Evolutionary conservation across 2,888 invertebrate species (phyloP).

Genomic region (Aromia moschata): DNA sequence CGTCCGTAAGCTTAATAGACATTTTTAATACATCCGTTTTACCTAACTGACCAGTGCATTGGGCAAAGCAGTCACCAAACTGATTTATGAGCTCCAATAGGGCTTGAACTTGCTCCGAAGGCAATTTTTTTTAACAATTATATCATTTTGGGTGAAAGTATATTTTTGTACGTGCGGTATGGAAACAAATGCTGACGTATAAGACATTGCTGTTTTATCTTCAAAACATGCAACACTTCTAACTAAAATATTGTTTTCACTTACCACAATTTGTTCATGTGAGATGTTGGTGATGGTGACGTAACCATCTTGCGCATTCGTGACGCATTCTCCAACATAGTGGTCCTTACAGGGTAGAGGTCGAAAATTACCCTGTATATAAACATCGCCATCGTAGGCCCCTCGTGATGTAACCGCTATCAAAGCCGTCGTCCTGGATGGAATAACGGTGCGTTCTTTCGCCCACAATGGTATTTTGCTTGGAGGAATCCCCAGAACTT

Average conservation of each 20-base stretch:
- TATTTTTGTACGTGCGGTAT: neutral
- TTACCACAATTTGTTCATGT: neutral
- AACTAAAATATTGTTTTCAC: neutral
- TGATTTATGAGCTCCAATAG: neutral
- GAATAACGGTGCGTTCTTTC: neutral
- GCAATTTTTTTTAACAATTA: neutral
- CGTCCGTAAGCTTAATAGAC: neutral
- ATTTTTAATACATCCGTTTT: neutral
- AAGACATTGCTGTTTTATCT: neutral
- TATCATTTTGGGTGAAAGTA: neutral
- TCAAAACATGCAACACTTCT: neutral
- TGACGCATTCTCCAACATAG: neutral
- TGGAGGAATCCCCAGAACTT: neutral
- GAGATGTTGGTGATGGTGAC: neutral
- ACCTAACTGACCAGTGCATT: neutral
- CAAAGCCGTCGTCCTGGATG: neutral
- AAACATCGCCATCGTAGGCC: neutral
- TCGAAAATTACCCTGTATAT: neutral
- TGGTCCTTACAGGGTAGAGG: neutral
- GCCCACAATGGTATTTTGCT: neutral
- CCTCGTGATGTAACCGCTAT: neutral
- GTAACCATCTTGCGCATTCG: neutral
- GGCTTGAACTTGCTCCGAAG: neutral
- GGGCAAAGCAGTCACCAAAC: neutral
- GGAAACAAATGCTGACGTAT: neutral